Base-by-base conservation (phyloP, 2,888 invertebrate species). In the Drosophila mercatorum region DNA sequence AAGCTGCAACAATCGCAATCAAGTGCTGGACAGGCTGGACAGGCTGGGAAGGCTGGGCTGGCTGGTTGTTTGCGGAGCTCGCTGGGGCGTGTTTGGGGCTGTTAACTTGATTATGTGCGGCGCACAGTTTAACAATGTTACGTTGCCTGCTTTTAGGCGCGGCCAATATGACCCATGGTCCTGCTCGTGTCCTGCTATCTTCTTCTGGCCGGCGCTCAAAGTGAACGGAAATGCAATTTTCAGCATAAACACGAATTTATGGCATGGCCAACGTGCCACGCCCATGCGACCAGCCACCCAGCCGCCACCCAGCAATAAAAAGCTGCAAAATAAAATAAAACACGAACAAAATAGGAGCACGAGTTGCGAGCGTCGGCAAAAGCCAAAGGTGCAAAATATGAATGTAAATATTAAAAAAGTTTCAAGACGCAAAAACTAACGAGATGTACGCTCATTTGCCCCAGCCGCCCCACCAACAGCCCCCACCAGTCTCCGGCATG, bases 341-440 rank as follows among this genome's bases (percentile, higher is more conserved):
- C n/a, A 11, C 28, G 8, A 3, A 31, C 26, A 31, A 41, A 55
- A 26, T 38, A n/a, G 10, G 10, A 28, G 46, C 14, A 46, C 8
- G 67, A 64, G 66, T 44, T 69, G 69, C 22, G 55, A 70, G 68
- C 66, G 71, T 68, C 43, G 53, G 67, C 41, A 14, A 53, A 56
- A 58, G 81, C 75, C 66, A 89, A 89, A 89, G 87, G 89, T 84
- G 87, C 80, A 88, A 89, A 88, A 84, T 84, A 88, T 88, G 88
- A 86, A 89, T 86, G 90, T 84, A 90, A 89, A 89, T 89, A 90
- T 90, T 89, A 86, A 90, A 89, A 89, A 89, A 89, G 88, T 89
- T 89, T 88, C 83, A 73, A 82, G 82, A 89, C 75, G 77, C 82
- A 76, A 65, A 78, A 82, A 77, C 90, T 80, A 90, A 88, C 90